Evolutionary conservation across 2,888 invertebrate genomes (phyloP), one percentile per base, ranked within the genome.

Genomic region (Machimus rusticus): DNA sequence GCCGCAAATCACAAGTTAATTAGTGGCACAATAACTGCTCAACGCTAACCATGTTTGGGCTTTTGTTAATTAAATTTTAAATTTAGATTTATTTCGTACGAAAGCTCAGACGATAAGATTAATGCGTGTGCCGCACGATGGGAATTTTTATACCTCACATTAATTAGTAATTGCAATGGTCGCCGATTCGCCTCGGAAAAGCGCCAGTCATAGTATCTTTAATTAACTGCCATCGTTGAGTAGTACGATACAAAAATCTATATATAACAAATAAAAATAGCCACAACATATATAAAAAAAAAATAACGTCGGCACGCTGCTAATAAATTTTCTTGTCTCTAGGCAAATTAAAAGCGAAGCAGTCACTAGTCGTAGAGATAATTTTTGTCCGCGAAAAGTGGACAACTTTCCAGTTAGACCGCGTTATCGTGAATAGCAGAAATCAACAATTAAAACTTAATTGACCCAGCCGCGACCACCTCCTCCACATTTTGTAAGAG

Each of bases 291-390:
- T 8, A 39, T 8, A 23, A 57, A 57, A 43, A 2, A 43, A 57
- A 28, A 57, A 8, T 19, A 57, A n/a, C 57, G 57, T 23, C 57
- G 57, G 57, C 57, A 14, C 46, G 74, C 39, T 74, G 74, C 43
- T 57, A 43, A 85, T 85, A 85, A 85, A 85, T 85, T 46, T 74
- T 43, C 85, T 74, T 85, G 85, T 74, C 74, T 43, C 43, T 14
- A 16, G 28, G 46, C 74, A 85, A 85, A 85, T 85, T 74, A 85
- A 85, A 85, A 46, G 85, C 85, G 74, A 85, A 85, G 85, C 46
- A 85, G 74, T 74, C 85, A 85, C 85, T 46, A 39, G 43, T 74
- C 74, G 39, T 74, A 74, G n/a, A 74, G 85, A 85, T 85, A 85
- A 74, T 43, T 37, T 74, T 74, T 82, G 43, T 85, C 85, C 79